Evolutionary conservation across 2,888 invertebrate genomes (phyloP), one percentile per base, ranked within the genome.

Genomic region (Cheilosia scutellata): DNA sequence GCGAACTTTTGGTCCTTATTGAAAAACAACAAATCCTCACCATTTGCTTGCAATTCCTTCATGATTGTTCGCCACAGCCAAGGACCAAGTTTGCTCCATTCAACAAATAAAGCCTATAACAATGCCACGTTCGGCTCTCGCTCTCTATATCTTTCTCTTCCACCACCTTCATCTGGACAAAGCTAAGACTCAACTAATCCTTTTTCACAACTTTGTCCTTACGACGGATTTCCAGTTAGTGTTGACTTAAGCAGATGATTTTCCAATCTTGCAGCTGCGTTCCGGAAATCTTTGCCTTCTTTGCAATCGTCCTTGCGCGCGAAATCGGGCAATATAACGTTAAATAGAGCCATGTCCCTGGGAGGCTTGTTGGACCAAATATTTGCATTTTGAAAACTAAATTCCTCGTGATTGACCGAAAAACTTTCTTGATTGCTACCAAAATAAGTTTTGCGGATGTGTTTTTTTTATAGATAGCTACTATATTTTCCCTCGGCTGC

Each of bases 181-280:
- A 44, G 57, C 82, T 72, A 72, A 76, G 57, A 62, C 82, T 76
- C 44, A 68, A 77, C 71, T 86, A 86, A 86, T 82, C 77, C 72
- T 72, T 77, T 82, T 25, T 53, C 42, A 71, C 68, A 86, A 86
- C 82, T 86, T 86, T 72, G 82, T 86, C 86, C 82, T 86, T 77
- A 72, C 62, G 66, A 13, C 33, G 71, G 72, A 62, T 70, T 86
- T 66, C 29, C 57, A 82, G 60, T 62, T 57, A 86, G 76, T 86
- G 86, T 86, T 86, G 86, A 86, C 82, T 86, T 86, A 86, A 82
- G 76, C 55, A 72, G 76, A 86, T 82, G 82, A 77, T 77, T 82
- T 86, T 82, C 76, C 76, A 82, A 86, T 86, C 77, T 77, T 86
- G 76, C 86, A 86, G 86, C 86, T 86, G 82, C 76, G 86, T 82